Evolutionary conservation across 2,797 vertebrate genomes (phyloP).

Genomic region (Discoglossus pictus): DNA sequence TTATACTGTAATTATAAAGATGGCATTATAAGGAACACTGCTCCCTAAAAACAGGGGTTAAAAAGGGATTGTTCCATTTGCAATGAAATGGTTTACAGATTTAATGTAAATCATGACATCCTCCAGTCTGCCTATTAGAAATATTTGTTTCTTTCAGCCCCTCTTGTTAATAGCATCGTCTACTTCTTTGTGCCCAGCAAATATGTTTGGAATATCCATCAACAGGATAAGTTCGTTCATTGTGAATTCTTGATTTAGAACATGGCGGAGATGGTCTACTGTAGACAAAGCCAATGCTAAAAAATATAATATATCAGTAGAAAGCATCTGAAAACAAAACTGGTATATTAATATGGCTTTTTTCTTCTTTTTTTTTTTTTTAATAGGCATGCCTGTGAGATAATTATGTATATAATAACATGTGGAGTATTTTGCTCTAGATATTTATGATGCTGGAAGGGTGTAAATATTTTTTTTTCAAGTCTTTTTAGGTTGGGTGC

Average conservation of each 20-base stretch:
- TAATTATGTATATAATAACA: constrained; percentile 33
- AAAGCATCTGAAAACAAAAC: constrained; percentile 46
- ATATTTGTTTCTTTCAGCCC: constrained; percentile 49
- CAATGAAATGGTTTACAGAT: constrained; percentile 47
- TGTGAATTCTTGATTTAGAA: too few species aligned
- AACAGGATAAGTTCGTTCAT: too few species aligned
- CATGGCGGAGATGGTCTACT: constrained; percentile 55
- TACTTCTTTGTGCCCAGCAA: too few species aligned
- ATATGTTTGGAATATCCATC: too few species aligned
- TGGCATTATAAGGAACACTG: neutral
- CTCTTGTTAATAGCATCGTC: too few species aligned
- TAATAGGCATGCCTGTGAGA: constrained; percentile 33
- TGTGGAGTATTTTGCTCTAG: constrained; percentile 39
- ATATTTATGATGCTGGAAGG: constrained; percentile 38
- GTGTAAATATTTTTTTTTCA: constrained; percentile 25
- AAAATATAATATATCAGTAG: constrained; percentile 44
- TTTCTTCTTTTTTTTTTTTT: constrained; percentile 22
- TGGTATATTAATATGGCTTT: constrained; percentile 38
- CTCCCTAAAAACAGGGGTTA: constrained; percentile 22
- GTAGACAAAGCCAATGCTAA: constrained; percentile 44
- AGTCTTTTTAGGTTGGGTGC: too few species aligned
- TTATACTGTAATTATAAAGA: too few species aligned
- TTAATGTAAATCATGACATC: constrained; percentile 57
- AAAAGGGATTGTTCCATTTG: too few species aligned
- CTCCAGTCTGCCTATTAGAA: constrained; percentile 60